A percentile compares a stretch with the other conserved stretches of the same genome.
Evolutionary conservation across 2,797 vertebrate species (phyloP).

Genomic region (Argyrosomus regius): DNA sequence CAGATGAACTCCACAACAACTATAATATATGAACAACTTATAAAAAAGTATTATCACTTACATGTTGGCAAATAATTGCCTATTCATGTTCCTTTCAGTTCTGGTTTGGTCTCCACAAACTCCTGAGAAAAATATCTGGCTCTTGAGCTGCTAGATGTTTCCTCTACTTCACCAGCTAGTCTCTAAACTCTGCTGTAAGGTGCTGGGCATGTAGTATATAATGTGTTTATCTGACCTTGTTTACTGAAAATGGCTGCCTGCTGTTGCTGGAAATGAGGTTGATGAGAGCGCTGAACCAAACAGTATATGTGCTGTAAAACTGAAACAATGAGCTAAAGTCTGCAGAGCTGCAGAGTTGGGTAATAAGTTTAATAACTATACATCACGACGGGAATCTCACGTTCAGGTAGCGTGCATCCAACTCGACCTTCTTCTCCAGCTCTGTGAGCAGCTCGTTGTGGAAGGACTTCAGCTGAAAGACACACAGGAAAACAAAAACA

Average conservation of each 20-base stretch:
- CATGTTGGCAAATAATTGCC: background rate
- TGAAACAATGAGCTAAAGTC: background rate
- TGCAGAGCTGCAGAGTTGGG: background rate
- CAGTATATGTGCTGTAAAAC: too few species aligned
- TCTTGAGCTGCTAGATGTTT: background rate
- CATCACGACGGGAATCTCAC: slow-evolving; percentile 83
- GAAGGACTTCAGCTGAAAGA: slow-evolving; percentile 93
- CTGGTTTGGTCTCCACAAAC: background rate
- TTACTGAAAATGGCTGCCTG: background rate
- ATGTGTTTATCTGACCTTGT: background rate
- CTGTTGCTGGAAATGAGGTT: slow-evolving; percentile 5
- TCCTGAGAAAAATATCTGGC: background rate
- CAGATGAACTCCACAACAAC: background rate
- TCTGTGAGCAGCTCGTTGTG: slow-evolving; percentile 96
- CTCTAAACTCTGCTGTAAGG: background rate
- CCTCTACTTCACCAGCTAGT: background rate
- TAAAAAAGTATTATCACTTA: background rate
- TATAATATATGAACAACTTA: background rate
- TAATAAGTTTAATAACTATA: background rate
- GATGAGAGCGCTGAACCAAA: background rate
- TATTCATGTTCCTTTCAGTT: background rate
- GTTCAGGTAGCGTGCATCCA: slow-evolving; percentile 96
- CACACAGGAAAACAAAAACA: slow-evolving; percentile 39
- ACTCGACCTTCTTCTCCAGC: slow-evolving; percentile 98
- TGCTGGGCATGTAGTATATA: too few species aligned